Evolutionary conservation across 2,888 invertebrate genomes (phyloP).

Genomic region (Drosophila monieri): DNA sequence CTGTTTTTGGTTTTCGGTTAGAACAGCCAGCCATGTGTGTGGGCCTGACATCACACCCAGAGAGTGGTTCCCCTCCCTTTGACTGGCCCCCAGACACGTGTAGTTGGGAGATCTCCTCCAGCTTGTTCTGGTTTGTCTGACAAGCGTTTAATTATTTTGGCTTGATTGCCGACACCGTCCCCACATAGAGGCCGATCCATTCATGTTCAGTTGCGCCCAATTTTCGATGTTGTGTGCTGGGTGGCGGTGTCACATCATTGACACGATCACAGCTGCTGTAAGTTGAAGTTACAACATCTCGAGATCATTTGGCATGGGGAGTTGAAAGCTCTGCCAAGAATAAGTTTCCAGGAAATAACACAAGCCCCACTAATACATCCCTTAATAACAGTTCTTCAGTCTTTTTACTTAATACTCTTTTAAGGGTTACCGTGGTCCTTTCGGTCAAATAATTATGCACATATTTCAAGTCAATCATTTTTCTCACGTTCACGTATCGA

Average conservation of each 20-base stretch:
- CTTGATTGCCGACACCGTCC: conserved; percentile 55
- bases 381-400: neutral
- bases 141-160: conserved; percentile 78
- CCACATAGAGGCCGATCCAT: conserved; percentile 52
- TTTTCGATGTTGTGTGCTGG: conserved; percentile 18
- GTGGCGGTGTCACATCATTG: conserved; percentile 56
- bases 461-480: conserved; percentile 25
- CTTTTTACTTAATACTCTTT: neutral
- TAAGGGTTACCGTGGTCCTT: neutral
- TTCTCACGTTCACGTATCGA: conserved; percentile 48
- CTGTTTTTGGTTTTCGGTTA: conserved; percentile 32
- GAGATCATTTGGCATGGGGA: neutral
- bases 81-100: neutral
- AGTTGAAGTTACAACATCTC: conserved; percentile 43
- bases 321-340: conserved; percentile 8
- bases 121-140: conserved; percentile 41
- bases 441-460: conserved; percentile 1
- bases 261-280: conserved; percentile 66
- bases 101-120: conserved; percentile 12
- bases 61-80: neutral
- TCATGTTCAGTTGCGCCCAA: conserved; percentile 53
- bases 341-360: neutral
- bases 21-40: conserved; percentile 49
- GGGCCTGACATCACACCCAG: conserved; percentile 42
- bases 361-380: no score